Conservation (phyloP, 2,113 vertebrate genomes). For the Kobus ellipsiprymnus region DNA sequence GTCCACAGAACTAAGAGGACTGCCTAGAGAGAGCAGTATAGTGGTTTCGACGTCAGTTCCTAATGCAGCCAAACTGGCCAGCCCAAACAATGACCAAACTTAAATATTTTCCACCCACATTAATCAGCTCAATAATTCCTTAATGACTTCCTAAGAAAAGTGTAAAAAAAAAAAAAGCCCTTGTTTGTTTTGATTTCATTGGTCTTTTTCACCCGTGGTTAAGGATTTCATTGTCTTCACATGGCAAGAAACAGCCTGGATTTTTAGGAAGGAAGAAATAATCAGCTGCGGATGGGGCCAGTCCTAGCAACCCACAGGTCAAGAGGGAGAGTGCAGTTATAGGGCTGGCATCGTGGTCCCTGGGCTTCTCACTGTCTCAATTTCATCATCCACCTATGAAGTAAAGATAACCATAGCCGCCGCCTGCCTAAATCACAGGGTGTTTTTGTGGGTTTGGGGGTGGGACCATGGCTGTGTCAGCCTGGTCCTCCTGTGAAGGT, state of each 20-base stretch:
- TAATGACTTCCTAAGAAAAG: conserved; percentile 72
- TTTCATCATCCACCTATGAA: conserved; percentile 57
- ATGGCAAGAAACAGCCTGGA: background rate
- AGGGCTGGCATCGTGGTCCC: background rate
- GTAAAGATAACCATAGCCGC: conserved; percentile 12
- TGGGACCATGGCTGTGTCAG: background rate
- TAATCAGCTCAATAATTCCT: conserved; percentile 67
- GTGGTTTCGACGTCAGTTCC: background rate
- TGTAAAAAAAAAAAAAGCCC: background rate
- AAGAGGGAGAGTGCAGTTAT: background rate
- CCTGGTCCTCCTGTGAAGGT: background rate
- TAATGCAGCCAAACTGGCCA: background rate
- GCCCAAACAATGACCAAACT: conserved; percentile 63
- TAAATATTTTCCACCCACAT: conserved; percentile 67
- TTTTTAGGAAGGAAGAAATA: conserved; percentile 59
- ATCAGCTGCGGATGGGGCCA: background rate
- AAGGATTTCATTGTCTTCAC: conserved; percentile 45
- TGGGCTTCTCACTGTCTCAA: background rate
- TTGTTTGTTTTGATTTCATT: conserved; percentile 60
- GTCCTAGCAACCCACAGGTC: background rate
- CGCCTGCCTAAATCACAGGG: conserved; percentile 60
- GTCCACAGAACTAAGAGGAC: background rate
- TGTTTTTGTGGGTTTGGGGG: conserved; percentile 38
- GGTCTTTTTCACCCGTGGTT: conserved; percentile 38
- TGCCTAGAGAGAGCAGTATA: background rate